Evolutionary conservation across 2,113 vertebrate species (phyloP).

Genomic region (Corvus moneduloides): DNA sequence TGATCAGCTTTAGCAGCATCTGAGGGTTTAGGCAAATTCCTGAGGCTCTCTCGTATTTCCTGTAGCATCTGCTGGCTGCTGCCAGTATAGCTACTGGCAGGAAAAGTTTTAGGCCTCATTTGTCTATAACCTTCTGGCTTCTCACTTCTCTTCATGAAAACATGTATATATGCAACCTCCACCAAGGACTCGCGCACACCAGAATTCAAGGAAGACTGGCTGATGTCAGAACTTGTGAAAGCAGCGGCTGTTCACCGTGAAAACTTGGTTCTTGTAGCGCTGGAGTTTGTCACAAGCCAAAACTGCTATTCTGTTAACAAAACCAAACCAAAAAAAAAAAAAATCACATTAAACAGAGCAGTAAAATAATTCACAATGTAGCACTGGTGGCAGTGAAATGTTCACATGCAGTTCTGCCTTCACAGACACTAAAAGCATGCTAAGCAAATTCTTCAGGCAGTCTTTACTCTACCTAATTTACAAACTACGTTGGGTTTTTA

Average conservation of each 20-base stretch:
- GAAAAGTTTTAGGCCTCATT: slow-evolving; percentile 99
- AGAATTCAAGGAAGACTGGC: slow-evolving; percentile 26
- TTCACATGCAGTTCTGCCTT: not conserved
- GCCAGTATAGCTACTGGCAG: slow-evolving; percentile 91
- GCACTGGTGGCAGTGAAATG: not conserved
- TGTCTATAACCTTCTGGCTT: slow-evolving; percentile 97
- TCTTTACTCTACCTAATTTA: not conserved
- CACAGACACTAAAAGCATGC: not conserved
- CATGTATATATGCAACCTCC: slow-evolving; percentile 80
- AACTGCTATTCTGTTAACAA: slow-evolving; percentile 42
- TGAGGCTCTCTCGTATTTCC: slow-evolving; percentile 95
- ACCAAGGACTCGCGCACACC: slow-evolving; percentile 63
- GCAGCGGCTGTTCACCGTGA: not conserved
- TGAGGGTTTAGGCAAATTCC: slow-evolving; percentile 89
- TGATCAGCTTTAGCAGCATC: slow-evolving; percentile 85
- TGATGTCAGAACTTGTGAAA: slow-evolving; percentile 20
- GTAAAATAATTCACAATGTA: not conserved
- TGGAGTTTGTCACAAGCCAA: not conserved
- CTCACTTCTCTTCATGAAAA: slow-evolving; percentile 98
- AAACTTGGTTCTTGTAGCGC: not conserved
- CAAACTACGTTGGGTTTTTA: not conserved
- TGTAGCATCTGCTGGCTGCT: slow-evolving; percentile 97
- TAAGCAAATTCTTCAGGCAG: not conserved
- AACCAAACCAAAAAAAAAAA: not conserved
- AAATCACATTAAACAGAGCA: not conserved